These are phyloP conservation scores for Istiophorus platypterus DNA, from an alignment of 2,113 vertebrate species.

Conservation along the genomic window DNA sequence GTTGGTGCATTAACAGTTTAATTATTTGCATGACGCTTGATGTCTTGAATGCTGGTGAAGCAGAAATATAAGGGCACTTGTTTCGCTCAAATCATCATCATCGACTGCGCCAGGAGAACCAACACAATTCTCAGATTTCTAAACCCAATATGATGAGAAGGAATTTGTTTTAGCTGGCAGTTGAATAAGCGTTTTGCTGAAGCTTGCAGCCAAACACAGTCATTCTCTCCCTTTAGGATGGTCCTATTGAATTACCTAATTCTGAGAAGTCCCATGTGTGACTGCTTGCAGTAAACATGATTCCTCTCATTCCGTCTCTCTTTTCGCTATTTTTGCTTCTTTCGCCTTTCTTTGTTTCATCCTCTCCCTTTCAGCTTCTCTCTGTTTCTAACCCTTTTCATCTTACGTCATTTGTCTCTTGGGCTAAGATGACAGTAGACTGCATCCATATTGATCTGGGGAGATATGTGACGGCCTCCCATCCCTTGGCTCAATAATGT, in stretches of 20 bases:
- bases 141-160: slow-evolving; percentile 3
- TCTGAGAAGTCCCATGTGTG: slow-evolving; percentile 44
- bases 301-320: slow-evolving; percentile 3
- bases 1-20: slow-evolving; percentile 27
- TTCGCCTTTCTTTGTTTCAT: slow-evolving; percentile 36
- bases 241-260: slow-evolving; percentile 49
- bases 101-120: neutral
- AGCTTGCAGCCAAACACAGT: slow-evolving; percentile 26
- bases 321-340: slow-evolving; percentile 41
- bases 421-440: slow-evolving; percentile 59
- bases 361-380: slow-evolving; percentile 1
- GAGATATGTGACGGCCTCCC: slow-evolving; percentile 70
- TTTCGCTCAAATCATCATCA: slow-evolving; percentile 21
- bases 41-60: slow-evolving; percentile 15
- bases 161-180: slow-evolving; percentile 24
- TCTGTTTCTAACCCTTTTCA: slow-evolving; percentile 30
- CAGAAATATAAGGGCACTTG: neutral
- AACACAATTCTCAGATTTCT: neutral
- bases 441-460: slow-evolving; percentile 72
- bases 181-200: slow-evolving; percentile 12
- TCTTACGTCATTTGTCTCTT: slow-evolving; percentile 61
- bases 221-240: slow-evolving; percentile 8
- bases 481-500: slow-evolving; percentile 75
- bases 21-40: slow-evolving; percentile 27
- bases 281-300: slow-evolving; percentile 34